phyloP scores from a whole-genome alignment of 2,113 vertebrate genomes.

The Hucho hucho region DNA sequence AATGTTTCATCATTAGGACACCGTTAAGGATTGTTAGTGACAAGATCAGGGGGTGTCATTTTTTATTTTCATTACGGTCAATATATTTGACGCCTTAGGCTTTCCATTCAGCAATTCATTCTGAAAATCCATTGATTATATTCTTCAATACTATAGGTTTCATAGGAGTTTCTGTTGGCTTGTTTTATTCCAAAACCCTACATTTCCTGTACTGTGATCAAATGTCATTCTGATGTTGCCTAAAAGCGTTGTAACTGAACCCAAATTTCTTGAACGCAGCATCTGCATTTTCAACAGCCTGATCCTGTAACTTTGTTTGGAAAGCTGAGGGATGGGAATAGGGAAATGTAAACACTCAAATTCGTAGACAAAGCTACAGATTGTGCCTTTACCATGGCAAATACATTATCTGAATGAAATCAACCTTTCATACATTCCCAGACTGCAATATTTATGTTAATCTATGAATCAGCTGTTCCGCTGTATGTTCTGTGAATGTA shows the following conservation, averaged over 20 bases:
- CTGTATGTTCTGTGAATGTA: neutral
- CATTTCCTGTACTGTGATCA: too few species aligned
- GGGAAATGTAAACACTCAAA: too few species aligned
- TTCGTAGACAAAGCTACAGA: too few species aligned
- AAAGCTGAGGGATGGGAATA: too few species aligned
- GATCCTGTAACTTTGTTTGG: too few species aligned
- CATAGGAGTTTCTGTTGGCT: neutral
- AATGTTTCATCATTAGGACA: neutral
- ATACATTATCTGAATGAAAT: too few species aligned
- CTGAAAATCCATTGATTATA: neutral
- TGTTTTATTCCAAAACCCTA: too few species aligned
- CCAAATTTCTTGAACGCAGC: too few species aligned
- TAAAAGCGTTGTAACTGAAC: too few species aligned
- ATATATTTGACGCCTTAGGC: neutral
- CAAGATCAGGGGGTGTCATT: neutral
- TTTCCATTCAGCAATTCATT: neutral
- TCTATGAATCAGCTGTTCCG: neutral
- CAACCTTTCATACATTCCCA: too few species aligned
- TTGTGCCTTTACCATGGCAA: too few species aligned
- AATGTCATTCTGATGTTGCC: neutral
- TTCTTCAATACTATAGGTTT: neutral
- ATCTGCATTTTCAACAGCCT: too few species aligned
- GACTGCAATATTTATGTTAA: neutral
- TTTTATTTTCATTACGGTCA: neutral
- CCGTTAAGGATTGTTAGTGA: neutral